Evolutionary conservation across 2,888 invertebrate genomes (phyloP).

Genomic region (Pedicia rivosa): DNA sequence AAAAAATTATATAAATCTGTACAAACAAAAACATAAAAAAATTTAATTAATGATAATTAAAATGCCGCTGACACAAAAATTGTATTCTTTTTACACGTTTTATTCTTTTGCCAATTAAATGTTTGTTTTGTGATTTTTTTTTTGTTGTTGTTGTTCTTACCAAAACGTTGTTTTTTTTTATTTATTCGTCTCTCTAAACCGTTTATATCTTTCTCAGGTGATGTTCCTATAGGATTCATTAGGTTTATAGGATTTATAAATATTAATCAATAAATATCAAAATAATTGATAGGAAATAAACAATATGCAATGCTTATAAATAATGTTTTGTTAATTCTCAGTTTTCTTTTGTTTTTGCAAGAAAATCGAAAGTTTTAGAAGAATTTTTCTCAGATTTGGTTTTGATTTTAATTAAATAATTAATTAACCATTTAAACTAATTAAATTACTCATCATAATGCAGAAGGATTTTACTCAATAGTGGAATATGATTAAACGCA

Average conservation of each 20-base stretch:
- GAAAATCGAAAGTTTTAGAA: too few species aligned
- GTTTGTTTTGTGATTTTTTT: neutral
- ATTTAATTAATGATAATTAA: neutral
- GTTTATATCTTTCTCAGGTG: conserved; percentile 28
- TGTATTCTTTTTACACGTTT: neutral
- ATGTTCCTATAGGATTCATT: conserved; percentile 24
- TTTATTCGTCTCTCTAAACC: conserved; percentile 13
- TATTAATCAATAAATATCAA: neutral
- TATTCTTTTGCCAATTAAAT: neutral
- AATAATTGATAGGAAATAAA: neutral
- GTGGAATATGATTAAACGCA: too few species aligned
- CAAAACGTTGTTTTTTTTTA: conserved; percentile 29
- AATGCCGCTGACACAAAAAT: neutral
- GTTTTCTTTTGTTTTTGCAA: too few species aligned
- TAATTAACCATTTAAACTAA: neutral
- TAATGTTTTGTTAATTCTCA: too few species aligned
- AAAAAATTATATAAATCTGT: neutral
- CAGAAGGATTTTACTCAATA: too few species aligned
- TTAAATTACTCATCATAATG: too few species aligned
- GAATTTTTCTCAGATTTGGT: neutral
- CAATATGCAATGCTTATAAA: too few species aligned
- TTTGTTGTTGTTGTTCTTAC: too few species aligned
- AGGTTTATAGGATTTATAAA: neutral
- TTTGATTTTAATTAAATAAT: neutral
- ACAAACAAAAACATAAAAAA: neutral